Evolutionary conservation across 2,797 vertebrate species (phyloP), one percentile per base, ranked within the genome.

Genomic region (Mormyrus hasselquistii): DNA sequence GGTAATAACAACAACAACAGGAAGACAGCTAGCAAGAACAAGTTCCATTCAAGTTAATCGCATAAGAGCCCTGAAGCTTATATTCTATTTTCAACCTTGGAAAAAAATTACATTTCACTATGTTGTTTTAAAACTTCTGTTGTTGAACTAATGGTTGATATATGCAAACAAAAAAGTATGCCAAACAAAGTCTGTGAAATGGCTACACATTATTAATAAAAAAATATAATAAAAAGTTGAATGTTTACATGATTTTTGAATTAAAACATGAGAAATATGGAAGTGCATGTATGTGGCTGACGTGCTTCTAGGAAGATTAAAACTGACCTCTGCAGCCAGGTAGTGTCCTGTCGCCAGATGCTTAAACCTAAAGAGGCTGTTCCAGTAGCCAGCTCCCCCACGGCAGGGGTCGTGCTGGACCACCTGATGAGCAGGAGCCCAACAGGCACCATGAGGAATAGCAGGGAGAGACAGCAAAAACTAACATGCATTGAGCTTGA

Each of bases 381-480:
- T 99, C 98, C 98, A 99, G 92, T 99, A 99, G 0, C 98, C 98
- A 0, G 98, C 98, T 0, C 98, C 98, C 0, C 98, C 98, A n/a
- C 98, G 95, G 89, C 98, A 99, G 0, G 98, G 98, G 92, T 99
- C 98, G 55, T 99, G 98, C 92, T 99, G 98, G 65, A 99, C 98
- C 25, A 99, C 98, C 98, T 99, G 89, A 89, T 0, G 90, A 52
- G 89, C 89, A 85, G 84, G 89, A 44, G 85, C 65, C 29, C 65
- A 38, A 91, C 19, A 89, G 44, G 87, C 34, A 87, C 59, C n/a
- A 53, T 50, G 47, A 88, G 47, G n/a, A 52, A 76, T 12, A 49
- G 47, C 9, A 52, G 2, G 7, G 8, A 85, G 2, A 49, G 49
- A 85, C 82, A 29, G 44, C 6, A 4, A 84, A n/a, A 19, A 49